A percentile compares a stretch with the other conserved stretches of the same genome.
Evolutionary conservation across 2,888 invertebrate genomes (phyloP).

Genomic region (Tenthredo distinguenda): DNA sequence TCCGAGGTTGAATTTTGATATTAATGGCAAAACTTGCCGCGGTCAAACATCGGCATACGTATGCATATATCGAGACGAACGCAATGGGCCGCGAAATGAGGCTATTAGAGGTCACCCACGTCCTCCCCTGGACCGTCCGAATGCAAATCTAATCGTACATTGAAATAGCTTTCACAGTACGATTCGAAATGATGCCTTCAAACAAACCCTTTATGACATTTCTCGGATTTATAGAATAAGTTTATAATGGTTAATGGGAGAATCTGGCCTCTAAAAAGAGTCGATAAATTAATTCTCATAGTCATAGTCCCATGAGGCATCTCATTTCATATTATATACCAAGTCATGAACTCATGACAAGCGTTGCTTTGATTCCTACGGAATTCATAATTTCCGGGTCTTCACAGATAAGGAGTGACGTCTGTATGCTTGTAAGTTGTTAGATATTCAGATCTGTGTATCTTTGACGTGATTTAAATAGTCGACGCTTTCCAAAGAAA

Average conservation of each 20-base stretch:
- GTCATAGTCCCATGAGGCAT: neutral
- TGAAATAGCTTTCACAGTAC: conserved; percentile 55
- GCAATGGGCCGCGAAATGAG: conserved; percentile 71
- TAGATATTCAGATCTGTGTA: neutral
- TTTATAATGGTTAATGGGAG: neutral
- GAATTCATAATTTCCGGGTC: neutral
- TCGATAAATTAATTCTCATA: neutral
- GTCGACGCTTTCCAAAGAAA: neutral
- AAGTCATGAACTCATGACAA: neutral
- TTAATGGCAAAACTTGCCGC: conserved; percentile 18
- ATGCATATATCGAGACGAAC: conserved; percentile 56
- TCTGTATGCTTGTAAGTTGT: conserved; percentile 4
- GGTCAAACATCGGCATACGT: conserved; percentile 27
- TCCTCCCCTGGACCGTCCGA: conserved; percentile 58
- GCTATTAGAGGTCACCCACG: conserved; percentile 67
- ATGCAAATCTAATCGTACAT: conserved; percentile 64
- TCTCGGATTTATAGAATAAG: neutral
- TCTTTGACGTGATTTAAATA: neutral
- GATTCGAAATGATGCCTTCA: neutral
- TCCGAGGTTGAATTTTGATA: conserved; percentile 8
- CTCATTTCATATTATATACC: neutral
- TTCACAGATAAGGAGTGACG: conserved; percentile 6
- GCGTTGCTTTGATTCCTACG: neutral
- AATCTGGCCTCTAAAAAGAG: neutral
- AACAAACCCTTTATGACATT: conserved; percentile 1